These are phyloP conservation scores for Thamnophis sirtalis DNA, from an alignment of 2,113 vertebrate genomes.

Conservation along the genomic window DNA sequence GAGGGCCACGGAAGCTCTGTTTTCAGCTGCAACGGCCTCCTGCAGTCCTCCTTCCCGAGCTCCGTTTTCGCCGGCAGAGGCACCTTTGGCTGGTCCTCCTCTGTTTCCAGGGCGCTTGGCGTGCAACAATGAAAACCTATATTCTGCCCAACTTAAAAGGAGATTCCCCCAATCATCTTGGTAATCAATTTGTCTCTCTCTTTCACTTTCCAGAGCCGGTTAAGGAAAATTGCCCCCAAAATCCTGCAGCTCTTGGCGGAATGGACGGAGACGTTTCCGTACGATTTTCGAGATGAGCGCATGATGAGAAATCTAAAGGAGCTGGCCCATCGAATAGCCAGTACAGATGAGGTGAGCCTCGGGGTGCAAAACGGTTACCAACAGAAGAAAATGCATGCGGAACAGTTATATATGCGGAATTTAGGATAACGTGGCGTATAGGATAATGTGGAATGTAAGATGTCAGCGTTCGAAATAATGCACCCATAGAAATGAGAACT, in stretches of 20 bases:
- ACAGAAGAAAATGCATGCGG: neutral
- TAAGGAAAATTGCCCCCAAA: constrained; percentile 85
- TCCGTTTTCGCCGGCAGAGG: no score
- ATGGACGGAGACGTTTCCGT: constrained; percentile 92
- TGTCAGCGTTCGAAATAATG: no score
- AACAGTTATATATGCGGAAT: neutral
- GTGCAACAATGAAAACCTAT: neutral
- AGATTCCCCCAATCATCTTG: neutral
- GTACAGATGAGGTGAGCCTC: constrained; percentile 81
- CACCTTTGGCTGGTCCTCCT: no score
- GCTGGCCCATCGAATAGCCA: constrained; percentile 79
- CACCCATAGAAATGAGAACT: no score
- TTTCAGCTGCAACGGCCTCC: no score
- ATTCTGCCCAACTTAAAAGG: neutral
- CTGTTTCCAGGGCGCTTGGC: neutral
- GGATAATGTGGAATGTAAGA: no score
- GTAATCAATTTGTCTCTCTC: neutral
- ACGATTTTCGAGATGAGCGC: constrained; percentile 89
- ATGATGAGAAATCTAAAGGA: constrained; percentile 92
- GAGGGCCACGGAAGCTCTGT: no score
- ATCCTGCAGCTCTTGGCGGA: constrained; percentile 86
- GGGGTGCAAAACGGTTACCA: neutral
- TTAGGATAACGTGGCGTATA: neutral
- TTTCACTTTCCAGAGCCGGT: constrained; percentile 65
- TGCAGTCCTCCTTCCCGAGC: no score